Base-by-base conservation (phyloP, 2,113 vertebrate species). In the Cepphus grylle region DNA sequence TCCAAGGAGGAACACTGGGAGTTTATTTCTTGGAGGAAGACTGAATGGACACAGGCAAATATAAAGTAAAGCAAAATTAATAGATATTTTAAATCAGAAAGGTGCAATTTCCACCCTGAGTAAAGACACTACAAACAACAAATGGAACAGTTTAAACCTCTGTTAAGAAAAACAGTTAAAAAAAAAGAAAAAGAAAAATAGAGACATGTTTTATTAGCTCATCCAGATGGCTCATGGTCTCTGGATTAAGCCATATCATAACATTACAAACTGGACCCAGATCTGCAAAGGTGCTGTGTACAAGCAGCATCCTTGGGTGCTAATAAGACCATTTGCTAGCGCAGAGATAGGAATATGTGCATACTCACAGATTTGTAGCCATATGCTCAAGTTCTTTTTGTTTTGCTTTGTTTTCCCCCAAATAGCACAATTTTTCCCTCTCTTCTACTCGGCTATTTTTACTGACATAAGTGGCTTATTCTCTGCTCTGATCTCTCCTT, bases 361-460 rank as follows among this genome's bases (percentile, higher is more conserved):
- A 14, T 36, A 15, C 5, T 91, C 30, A 71, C 91, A 94, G 86
- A 96, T 94, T 96, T 94, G 61, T 47, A 93, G 61, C 89, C 95
- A 94, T 96, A 95, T 93, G 91, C 10, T 91, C 83, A 53, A 81
- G 38, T 74, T 89, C 72, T 34, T 79, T 93, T 40, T 93, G 71
- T 89, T 96, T 95, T 83, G 29, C 47, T 94, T 74, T 93, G 55
- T 92, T 95, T 96, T 93, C 65, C 43, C 61, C 77, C 26, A 56
- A 76, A 89, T 59, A 91, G 43, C 47, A 43, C 29, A 67, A 56
- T 87, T 94, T 96, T 67, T 10, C 45, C 69, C 27, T 74, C 45
- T 95, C 47, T 67, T 84, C 43, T 56, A 43, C 69, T 95, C 58
- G 66, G 58, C 42, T 66, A 73, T 88, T 93, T 95, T 90, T 79